Percentiles rank a stretch among this genome's conserved stretches.
These are phyloP conservation scores for Bimastos eiseni DNA, from an alignment of 2,888 invertebrate genomes.

Conservation along the genomic window DNA sequence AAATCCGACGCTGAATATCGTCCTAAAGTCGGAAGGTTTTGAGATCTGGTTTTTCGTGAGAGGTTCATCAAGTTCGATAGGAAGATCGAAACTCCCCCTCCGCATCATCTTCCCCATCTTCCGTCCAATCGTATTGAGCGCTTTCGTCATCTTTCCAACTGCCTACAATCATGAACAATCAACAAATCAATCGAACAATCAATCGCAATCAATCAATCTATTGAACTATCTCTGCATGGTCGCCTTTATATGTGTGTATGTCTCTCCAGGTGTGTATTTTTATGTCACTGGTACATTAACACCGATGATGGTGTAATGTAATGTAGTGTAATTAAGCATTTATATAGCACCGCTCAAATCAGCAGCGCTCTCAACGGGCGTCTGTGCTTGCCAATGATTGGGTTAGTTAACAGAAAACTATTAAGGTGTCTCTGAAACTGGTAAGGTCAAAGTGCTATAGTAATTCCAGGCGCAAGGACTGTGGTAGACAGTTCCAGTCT, in stretches of 20 bases:
- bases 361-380: too few relatives aligned
- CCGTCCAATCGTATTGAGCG: constrained; percentile 32
- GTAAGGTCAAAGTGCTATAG: too few relatives aligned
- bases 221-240: not conserved
- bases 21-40: not conserved
- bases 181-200: not conserved
- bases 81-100: not conserved
- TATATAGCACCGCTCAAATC: too few relatives aligned
- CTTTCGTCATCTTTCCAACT: not conserved
- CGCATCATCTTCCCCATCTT: not conserved
- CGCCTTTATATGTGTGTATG: not conserved
- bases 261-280: too few relatives aligned
- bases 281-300: too few relatives aligned
- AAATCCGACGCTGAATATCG: not conserved
- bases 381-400: too few relatives aligned
- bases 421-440: too few relatives aligned
- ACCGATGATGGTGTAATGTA: too few relatives aligned
- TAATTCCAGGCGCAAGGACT: too few relatives aligned
- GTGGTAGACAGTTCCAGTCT: too few relatives aligned
- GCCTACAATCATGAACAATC: not conserved
- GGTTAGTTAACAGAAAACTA: too few relatives aligned
- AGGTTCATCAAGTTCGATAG: not conserved
- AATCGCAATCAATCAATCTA: not conserved
- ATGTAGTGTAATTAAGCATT: too few relatives aligned
- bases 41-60: not conserved